Percentiles rank a stretch among this genome's conserved stretches.
These are phyloP conservation scores for Porites divaricata DNA, from an alignment of 92 coral and sea anemone genomes.

Conservation along the genomic window DNA sequence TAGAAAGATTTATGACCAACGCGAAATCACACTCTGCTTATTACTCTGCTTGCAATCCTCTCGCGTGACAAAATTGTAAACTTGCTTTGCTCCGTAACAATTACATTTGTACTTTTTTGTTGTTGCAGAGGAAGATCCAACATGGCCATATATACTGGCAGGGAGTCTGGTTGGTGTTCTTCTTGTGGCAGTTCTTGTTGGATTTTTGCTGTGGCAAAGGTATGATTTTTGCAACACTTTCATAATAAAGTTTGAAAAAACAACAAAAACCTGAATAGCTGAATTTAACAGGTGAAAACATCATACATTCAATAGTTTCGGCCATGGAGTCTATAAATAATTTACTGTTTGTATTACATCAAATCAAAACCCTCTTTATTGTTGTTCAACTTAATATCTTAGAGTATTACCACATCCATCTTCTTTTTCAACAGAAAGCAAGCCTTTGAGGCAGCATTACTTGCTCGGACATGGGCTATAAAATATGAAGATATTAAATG, in stretches of 20 bases:
- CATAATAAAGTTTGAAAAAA: neutral
- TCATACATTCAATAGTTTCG: no score
- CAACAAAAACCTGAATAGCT: neutral
- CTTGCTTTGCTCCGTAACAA: no score
- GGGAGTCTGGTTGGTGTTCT: slow-evolving; percentile 69
- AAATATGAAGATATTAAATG: slow-evolving; percentile 84
- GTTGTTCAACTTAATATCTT: no score
- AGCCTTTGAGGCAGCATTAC: slow-evolving; percentile 79
- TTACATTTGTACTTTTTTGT: neutral
- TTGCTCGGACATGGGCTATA: slow-evolving; percentile 81
- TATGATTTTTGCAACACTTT: slow-evolving; percentile 15
- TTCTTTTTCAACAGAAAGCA: slow-evolving; percentile 59
- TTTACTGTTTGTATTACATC: no score
- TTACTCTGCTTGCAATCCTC: no score
- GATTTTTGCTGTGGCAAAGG: slow-evolving; percentile 82
- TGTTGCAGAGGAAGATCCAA: slow-evolving; percentile 61
- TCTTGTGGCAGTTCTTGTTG: slow-evolving; percentile 66
- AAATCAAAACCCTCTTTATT: no score
- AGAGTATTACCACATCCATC: neutral
- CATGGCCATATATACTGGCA: slow-evolving; percentile 76
- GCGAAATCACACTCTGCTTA: no score
- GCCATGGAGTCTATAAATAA: no score
- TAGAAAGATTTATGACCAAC: no score
- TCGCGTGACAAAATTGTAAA: no score
- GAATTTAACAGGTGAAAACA: no score